Base-by-base conservation (phyloP, 2,888 invertebrate genomes). In the Miltochrista miniata region DNA sequence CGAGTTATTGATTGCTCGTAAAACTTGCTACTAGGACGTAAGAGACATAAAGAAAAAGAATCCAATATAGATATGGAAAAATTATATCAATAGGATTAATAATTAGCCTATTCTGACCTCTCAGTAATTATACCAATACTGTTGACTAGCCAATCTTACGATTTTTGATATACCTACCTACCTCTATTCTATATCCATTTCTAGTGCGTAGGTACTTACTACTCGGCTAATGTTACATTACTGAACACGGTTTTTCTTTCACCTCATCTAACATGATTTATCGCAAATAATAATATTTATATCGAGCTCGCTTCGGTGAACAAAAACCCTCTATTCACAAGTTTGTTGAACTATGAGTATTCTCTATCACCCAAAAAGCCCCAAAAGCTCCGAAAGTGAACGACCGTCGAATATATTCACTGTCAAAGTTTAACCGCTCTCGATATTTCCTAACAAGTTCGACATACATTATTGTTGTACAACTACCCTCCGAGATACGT, bases 361-460 rank as follows among this genome's bases (percentile, higher is more conserved):
- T 35, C 13, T 8, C 12, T 35, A 35, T 13, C 5, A 13, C 36
- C 13, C 14, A 36, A 36, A 36, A 36, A 36, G 36, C 36, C 13
- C 14, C 13, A 36, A 36, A 36, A 36, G 36, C 14, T n/a, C 0
- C 18, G 18, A 31, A 24, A 38, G 37, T 48, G 36, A 37, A 31
- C 42, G 14, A 33, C 12, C 48, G 42, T 24, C 42, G 37, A 48
- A 48, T 48, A 48, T 41, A 15, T 42, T 48, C 29, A 36, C 41
- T 31, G 11, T 10, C n/a, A 15, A 47, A 41, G 34, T 41, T 47
- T 40, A 48, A 24, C 41, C 43, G 18, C 5, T 37, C 24, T 12
- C 37, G 13, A 43, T 43, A 33, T 43, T 37, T 33, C 14, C 43
- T 38, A 48, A 48, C 43, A 43, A 48, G 31, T 48, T 43, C 37